Conservation (phyloP, 1,140 invertebrate species). For the Metopolophium dirhodum region DNA sequence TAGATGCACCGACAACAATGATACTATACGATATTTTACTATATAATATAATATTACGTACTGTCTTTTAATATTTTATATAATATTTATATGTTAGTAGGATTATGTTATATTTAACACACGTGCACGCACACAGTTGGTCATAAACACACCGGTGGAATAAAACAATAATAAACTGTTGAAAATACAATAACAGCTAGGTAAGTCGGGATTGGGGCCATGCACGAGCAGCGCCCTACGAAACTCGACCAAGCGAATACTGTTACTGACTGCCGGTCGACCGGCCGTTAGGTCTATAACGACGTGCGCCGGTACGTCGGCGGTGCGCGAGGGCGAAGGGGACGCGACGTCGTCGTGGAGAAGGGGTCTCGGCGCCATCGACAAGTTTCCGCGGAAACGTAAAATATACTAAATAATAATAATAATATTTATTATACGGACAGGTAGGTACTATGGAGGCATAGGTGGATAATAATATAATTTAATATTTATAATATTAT, state of each 20-base stretch:
- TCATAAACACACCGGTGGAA: neutral
- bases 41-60: neutral
- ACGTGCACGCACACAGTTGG: no score
- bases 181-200: neutral
- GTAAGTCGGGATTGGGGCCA: neutral
- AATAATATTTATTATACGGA: no score
- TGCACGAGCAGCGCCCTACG: neutral
- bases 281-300: slow-evolving; percentile 1
- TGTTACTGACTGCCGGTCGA: slow-evolving; percentile 20
- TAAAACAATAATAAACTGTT: neutral
- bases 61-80: neutral
- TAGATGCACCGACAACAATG: neutral
- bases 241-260: neutral
- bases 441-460: no score
- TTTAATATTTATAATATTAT: neutral
- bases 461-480: no score
- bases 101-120: neutral
- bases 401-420: neutral
- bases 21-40: neutral
- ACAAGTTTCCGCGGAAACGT: neutral
- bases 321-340: neutral
- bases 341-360: neutral
- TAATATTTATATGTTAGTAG: no score
- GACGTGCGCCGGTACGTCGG: neutral
- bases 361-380: neutral